Percentiles rank a stretch among this genome's conserved stretches.
phyloP scores from a whole-genome alignment of 2,797 vertebrate species.

The Premnoplex brunnescens region DNA sequence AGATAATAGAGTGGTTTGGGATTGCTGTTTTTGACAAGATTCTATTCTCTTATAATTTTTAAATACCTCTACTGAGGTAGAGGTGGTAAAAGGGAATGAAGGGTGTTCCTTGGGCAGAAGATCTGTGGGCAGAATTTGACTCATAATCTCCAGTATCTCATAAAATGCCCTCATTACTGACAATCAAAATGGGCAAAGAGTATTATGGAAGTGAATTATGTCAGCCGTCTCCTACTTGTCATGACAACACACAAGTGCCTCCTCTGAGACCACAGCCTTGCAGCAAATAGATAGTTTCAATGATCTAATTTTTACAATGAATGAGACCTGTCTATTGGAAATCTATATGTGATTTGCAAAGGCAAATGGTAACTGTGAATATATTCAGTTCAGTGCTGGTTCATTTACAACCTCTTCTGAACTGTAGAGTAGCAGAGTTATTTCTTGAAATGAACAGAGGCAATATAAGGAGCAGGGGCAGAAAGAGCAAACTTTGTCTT shows the following conservation, averaged over 20 bases:
- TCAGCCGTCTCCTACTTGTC: conserved; percentile 44
- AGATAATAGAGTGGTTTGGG: not conserved
- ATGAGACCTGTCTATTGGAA: conserved; percentile 73
- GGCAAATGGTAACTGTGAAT: conserved; percentile 43
- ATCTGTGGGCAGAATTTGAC: not conserved
- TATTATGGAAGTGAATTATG: conserved; percentile 31
- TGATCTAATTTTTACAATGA: conserved; percentile 75
- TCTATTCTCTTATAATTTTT: not conserved
- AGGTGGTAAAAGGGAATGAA: not conserved
- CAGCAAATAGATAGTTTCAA: conserved; percentile 71
- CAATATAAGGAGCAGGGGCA: not conserved
- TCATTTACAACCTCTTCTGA: conserved; percentile 60
- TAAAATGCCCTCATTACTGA: conserved; percentile 9
- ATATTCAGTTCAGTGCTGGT: not conserved
- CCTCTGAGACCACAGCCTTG: conserved; percentile 57
- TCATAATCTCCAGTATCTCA: not conserved
- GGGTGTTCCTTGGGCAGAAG: not conserved
- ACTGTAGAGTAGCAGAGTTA: conserved; percentile 2
- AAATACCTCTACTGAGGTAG: not conserved
- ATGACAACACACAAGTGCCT: not conserved
- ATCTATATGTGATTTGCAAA: conserved; percentile 70
- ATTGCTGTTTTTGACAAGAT: not conserved
- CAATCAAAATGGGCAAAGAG: not conserved
- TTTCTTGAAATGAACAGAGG: conserved; percentile 44
- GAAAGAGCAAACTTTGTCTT: not conserved